A percentile compares a stretch with the other conserved stretches of the same genome.
Evolutionary conservation across 2,113 vertebrate genomes (phyloP).

Genomic region (Phrynocephalus versicolor): DNA sequence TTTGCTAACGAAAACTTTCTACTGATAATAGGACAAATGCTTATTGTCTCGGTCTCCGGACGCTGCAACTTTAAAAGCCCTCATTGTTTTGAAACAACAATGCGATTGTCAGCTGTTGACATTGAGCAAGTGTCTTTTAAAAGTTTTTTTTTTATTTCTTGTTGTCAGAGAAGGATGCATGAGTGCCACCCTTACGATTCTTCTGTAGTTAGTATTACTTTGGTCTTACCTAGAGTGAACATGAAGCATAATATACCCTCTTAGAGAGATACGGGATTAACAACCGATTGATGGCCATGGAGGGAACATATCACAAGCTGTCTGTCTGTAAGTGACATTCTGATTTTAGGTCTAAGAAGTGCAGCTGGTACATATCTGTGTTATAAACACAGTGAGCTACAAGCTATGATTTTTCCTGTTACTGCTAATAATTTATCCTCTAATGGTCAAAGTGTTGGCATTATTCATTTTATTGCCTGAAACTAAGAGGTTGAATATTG

Average conservation of each 20-base stretch:
- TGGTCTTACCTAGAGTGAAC: not conserved
- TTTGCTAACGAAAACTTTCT: not conserved
- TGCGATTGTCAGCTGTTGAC: not conserved
- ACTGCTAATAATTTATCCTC: not conserved
- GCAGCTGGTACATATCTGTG: not conserved
- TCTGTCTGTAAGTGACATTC: not conserved
- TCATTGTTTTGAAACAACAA: slow-evolving; percentile 9
- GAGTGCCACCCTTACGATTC: not conserved
- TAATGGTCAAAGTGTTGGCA: not conserved
- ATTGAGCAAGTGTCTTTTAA: not conserved
- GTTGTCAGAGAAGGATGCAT: not conserved
- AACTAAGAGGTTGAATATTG: not conserved
- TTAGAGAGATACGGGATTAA: not conserved
- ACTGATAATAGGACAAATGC: slow-evolving; percentile 13
- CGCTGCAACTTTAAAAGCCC: not conserved
- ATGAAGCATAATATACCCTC: not conserved
- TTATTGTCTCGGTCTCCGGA: not conserved
- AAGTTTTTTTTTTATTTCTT: not conserved
- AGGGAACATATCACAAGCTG: not conserved
- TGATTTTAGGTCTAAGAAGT: not conserved
- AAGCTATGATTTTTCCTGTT: not conserved
- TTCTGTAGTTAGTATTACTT: not conserved
- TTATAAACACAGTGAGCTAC: not conserved
- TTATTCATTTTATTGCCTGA: not conserved
- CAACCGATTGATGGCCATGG: not conserved